A percentile compares a stretch with the other conserved stretches of the same genome.
phyloP scores from a whole-genome alignment of 2,113 vertebrate species.

The Aleadryas rufinucha region DNA sequence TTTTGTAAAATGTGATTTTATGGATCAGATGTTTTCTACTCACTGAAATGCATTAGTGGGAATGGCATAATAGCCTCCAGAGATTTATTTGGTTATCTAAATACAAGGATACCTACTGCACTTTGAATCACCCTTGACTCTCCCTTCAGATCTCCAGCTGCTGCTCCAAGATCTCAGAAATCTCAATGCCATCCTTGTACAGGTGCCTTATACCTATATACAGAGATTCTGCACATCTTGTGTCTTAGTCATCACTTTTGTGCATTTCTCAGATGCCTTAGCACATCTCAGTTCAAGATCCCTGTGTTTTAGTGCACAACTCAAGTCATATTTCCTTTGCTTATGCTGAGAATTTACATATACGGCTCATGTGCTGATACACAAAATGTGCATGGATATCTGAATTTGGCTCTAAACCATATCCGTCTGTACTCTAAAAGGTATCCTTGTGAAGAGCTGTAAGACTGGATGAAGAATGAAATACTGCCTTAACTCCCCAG shows the following conservation, averaged over 20 bases:
- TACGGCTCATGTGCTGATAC: fast-evolving
- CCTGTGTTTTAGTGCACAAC: neutral
- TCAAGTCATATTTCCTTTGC: neutral
- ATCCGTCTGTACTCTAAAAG: neutral
- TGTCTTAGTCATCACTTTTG: neutral
- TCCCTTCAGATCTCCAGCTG: neutral
- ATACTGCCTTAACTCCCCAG: neutral
- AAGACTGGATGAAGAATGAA: neutral
- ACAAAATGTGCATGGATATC: neutral
- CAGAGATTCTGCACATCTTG: neutral
- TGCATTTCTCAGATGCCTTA: neutral
- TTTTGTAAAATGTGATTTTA: neutral
- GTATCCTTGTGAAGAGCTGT: neutral
- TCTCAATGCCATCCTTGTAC: neutral
- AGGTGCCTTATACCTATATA: neutral
- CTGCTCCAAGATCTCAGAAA: neutral
- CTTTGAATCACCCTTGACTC: neutral
- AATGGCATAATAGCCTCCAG: neutral
- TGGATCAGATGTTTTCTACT: neutral
- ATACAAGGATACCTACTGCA: neutral
- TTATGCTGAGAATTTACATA: neutral
- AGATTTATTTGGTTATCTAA: neutral
- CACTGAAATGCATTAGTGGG: neutral
- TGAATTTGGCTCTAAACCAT: neutral
- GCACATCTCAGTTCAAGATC: neutral